Evolutionary conservation across 2,888 invertebrate species (phyloP).

Genomic region (Odontocerum albicorne): DNA sequence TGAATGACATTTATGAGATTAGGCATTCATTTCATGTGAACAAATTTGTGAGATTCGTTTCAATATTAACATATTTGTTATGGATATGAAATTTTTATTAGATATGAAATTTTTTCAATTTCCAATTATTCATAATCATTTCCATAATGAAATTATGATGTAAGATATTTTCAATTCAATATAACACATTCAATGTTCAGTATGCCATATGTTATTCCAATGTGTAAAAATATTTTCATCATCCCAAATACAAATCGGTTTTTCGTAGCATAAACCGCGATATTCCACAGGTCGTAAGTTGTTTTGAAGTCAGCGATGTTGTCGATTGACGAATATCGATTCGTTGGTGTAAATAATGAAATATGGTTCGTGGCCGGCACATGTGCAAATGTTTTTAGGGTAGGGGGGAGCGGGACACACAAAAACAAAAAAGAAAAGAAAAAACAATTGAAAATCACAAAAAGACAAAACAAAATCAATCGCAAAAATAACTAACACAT

Average conservation of each 20-base stretch:
- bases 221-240: too few relatives aligned
- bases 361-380: conserved; percentile 35
- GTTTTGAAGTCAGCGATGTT: not conserved
- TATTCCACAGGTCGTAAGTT: not conserved
- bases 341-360: conserved; percentile 6
- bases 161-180: too few relatives aligned
- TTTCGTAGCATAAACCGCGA: not conserved
- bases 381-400: conserved; percentile 10
- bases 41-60: too few relatives aligned
- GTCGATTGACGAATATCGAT: not conserved
- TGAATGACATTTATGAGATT: too few relatives aligned
- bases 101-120: too few relatives aligned
- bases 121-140: not conserved
- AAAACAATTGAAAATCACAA: conserved; percentile 39
- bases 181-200: not conserved
- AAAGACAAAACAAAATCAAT: conserved; percentile 39
- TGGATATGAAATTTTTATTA: not conserved
- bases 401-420: conserved; percentile 29
- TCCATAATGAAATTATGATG: too few relatives aligned
- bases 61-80: too few relatives aligned
- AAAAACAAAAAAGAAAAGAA: conserved; percentile 29
- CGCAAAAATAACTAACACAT: not conserved
- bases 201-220: not conserved
- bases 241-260: too few relatives aligned
- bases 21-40: not conserved